phyloP scores from a whole-genome alignment of 2,113 vertebrate genomes.

The Megaceryle torquata region DNA sequence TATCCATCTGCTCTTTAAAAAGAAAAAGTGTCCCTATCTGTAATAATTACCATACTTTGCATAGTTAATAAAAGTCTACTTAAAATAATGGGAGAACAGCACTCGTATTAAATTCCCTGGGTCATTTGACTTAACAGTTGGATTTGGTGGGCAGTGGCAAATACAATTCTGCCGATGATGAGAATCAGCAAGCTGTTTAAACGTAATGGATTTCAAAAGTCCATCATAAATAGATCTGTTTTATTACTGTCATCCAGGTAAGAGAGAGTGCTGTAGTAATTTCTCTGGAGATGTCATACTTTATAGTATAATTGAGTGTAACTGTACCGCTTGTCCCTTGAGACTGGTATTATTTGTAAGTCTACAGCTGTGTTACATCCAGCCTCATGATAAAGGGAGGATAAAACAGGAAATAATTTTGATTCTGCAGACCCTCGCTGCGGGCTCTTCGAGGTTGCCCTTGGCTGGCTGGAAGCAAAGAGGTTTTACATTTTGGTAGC shows the following conservation, averaged over 20 bases:
- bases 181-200: constrained; percentile 59
- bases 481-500: background rate
- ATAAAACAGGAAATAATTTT: background rate
- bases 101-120: constrained; percentile 6
- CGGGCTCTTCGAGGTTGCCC: background rate
- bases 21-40: background rate
- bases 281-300: constrained; percentile 66
- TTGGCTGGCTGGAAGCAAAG: background rate
- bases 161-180: background rate
- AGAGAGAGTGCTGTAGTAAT: constrained; percentile 49
- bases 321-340: constrained; percentile 45
- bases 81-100: constrained; percentile 28
- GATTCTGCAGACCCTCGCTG: background rate
- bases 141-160: constrained; percentile 31
- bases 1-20: background rate
- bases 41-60: constrained; percentile 23
- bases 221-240: constrained; percentile 66
- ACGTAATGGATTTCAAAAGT: constrained; percentile 50
- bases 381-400: background rate
- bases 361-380: constrained; percentile 50
- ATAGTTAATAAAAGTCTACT: constrained; percentile 31
- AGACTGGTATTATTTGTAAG: constrained; percentile 39
- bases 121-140: constrained; percentile 41
- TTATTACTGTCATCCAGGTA: constrained; percentile 67
- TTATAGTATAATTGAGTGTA: constrained; percentile 68